Conservation (phyloP, 1,140 invertebrate genomes). For the Zophobas atratus region DNA sequence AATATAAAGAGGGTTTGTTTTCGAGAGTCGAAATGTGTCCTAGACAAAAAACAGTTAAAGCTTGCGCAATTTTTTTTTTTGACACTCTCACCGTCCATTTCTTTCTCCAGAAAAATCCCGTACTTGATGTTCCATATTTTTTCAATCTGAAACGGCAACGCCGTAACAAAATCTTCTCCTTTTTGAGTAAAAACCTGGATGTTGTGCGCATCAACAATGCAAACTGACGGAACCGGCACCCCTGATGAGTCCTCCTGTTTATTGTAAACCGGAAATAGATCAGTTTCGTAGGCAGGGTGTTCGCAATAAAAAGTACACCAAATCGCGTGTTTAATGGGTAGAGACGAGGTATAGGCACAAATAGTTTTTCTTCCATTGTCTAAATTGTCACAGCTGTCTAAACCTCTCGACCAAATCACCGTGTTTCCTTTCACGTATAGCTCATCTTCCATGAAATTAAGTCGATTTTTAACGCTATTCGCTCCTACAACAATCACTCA, state of each 20-base stretch:
- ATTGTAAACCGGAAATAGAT: conserved; percentile 61
- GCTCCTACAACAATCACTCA: background rate
- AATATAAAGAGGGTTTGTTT: conserved; percentile 81
- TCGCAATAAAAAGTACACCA: conserved; percentile 83
- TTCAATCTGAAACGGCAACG: conserved; percentile 88
- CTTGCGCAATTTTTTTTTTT: background rate
- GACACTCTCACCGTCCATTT: conserved; percentile 62
- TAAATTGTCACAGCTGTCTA: conserved; percentile 67
- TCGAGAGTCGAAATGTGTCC: conserved; percentile 21
- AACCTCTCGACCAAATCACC: conserved; percentile 84
- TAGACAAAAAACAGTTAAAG: background rate
- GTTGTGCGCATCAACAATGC: conserved; percentile 83
- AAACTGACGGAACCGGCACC: conserved; percentile 73
- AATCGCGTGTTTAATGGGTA: conserved; percentile 85
- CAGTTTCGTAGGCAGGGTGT: conserved; percentile 70
- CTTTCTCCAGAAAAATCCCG: conserved; percentile 84
- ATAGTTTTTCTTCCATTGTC: conserved; percentile 72
- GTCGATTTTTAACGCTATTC: conserved; percentile 42
- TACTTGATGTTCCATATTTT: conserved; percentile 84
- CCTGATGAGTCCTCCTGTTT: conserved; percentile 58
- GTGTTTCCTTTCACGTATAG: conserved; percentile 89
- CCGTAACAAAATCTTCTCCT: conserved; percentile 87
- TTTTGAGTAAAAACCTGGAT: conserved; percentile 85
- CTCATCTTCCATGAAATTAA: conserved; percentile 82
- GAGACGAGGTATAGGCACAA: conserved; percentile 85